These are phyloP conservation scores for Aleiodes leptofemur DNA, from an alignment of 2,888 invertebrate genomes.

Conservation along the genomic window DNA sequence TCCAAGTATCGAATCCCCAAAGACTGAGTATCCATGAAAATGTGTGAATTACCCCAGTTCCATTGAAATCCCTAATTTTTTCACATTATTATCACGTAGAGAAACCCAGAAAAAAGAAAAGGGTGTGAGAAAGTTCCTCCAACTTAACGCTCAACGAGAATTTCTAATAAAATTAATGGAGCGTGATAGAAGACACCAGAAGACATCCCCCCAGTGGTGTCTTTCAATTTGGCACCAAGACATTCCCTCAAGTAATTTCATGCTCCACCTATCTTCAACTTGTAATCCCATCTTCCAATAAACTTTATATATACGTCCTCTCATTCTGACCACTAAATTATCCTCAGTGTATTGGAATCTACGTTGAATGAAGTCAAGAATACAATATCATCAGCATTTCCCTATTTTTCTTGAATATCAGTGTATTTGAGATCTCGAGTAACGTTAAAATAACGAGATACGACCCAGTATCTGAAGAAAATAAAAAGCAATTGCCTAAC, in stretches of 20 bases:
- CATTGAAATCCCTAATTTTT: no score
- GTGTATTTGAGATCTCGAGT: conserved; percentile 13
- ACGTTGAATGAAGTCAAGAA: background rate
- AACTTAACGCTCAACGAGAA: conserved; percentile 58
- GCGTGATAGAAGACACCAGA: conserved; percentile 56
- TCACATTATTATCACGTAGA: no score
- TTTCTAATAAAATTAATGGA: conserved; percentile 71
- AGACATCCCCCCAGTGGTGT: conserved; percentile 59
- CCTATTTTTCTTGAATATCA: background rate
- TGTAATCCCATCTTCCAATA: conserved; percentile 6
- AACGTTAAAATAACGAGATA: background rate
- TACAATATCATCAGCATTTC: no score
- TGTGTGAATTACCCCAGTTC: no score
- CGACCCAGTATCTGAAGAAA: conserved; percentile 26
- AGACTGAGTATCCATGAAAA: no score
- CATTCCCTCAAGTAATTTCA: conserved; percentile 65
- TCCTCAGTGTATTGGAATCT: conserved; percentile 4
- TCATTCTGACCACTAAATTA: background rate
- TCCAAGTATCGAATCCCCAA: no score
- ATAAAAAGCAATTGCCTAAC: conserved; percentile 30
- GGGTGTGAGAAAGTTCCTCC: conserved; percentile 38
- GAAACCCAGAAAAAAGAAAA: no score
- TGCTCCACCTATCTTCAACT: conserved; percentile 57
- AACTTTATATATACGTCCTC: conserved; percentile 5
- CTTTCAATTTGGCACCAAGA: conserved; percentile 61